phyloP scores from a whole-genome alignment of 1,140 invertebrate genomes.

The Chironomus tepperi region DNA sequence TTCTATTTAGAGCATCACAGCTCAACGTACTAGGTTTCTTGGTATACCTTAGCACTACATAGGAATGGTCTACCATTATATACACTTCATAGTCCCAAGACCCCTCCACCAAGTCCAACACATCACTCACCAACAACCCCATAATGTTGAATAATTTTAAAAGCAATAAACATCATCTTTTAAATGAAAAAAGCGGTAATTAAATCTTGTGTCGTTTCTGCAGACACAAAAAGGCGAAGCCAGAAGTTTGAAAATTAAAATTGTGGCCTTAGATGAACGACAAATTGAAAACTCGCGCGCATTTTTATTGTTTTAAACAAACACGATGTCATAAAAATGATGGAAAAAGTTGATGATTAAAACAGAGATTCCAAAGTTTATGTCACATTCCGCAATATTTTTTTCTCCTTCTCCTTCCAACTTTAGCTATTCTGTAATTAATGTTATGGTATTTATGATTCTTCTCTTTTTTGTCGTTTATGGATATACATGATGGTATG shows the following conservation, averaged over 20 bases:
- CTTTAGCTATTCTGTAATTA: constrained; percentile 4
- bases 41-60: too few species aligned
- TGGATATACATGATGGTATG: background rate
- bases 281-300: constrained; percentile 2
- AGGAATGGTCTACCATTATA: too few species aligned
- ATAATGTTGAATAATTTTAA: background rate
- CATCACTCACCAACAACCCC: too few species aligned
- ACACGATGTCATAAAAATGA: constrained; percentile 5
- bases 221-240: background rate
- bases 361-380: background rate
- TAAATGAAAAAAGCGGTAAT: constrained; percentile 21
- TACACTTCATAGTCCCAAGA: too few species aligned
- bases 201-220: background rate
- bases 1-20: too few species aligned
- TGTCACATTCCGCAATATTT: background rate
- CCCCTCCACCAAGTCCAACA: too few species aligned
- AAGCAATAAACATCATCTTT: background rate
- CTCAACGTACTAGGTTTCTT: too few species aligned
- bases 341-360: background rate
- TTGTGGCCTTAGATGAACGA: background rate
- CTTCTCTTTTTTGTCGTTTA: background rate
- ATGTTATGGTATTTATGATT: constrained; percentile 22
- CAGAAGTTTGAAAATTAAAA: constrained; percentile 2
- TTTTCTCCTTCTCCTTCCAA: background rate
- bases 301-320: background rate